Percentiles rank a stretch among this genome's conserved stretches.
phyloP scores from a whole-genome alignment of 2,888 invertebrate genomes.

The Drosophila mimetica region DNA sequence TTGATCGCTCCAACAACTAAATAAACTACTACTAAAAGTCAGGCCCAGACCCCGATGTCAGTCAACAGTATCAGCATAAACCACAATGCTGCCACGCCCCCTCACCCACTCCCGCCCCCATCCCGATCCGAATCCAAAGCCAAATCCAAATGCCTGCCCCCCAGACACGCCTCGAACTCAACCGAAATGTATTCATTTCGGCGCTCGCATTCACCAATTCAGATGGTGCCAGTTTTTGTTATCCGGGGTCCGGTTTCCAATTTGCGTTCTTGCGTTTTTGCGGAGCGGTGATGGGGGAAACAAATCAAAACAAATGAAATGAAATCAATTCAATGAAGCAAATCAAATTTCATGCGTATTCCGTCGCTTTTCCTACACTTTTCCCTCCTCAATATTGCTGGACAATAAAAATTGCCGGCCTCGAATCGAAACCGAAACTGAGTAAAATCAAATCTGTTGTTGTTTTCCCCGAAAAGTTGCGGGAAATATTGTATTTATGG shows the following conservation, averaged over 20 bases:
- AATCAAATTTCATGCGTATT: conserved; percentile 78
- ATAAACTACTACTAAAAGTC: conserved; percentile 69
- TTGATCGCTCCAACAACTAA: conserved; percentile 67
- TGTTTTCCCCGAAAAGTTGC: conserved; percentile 42
- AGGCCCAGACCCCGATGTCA: conserved; percentile 46
- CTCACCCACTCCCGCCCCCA: conserved; percentile 19
- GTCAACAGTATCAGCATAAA: conserved; percentile 67
- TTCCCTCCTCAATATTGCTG: conserved; percentile 29
- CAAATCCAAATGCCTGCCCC: conserved; percentile 33
- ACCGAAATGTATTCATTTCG: conserved; percentile 74
- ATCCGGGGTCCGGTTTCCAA: conserved; percentile 62
- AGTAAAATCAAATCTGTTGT: conserved; percentile 54
- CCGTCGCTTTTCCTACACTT: conserved; percentile 62
- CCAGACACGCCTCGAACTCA: conserved; percentile 40
- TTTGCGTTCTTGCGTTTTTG: conserved; percentile 71
- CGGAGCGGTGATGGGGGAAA: conserved; percentile 25
- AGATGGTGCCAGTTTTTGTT: conserved; percentile 33
- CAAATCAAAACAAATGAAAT: conserved; percentile 72
- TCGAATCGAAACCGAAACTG: conserved; percentile 55
- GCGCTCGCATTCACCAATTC: conserved; percentile 37
- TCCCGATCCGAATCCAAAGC: conserved; percentile 27
- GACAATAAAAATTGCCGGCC: conserved; percentile 65
- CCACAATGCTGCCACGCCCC: conserved; percentile 61
- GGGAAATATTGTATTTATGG: conserved; percentile 39
- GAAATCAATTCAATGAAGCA: conserved; percentile 78